Evolutionary conservation across 2,888 invertebrate species (phyloP).

Genomic region (Cyclophora albipunctata): DNA sequence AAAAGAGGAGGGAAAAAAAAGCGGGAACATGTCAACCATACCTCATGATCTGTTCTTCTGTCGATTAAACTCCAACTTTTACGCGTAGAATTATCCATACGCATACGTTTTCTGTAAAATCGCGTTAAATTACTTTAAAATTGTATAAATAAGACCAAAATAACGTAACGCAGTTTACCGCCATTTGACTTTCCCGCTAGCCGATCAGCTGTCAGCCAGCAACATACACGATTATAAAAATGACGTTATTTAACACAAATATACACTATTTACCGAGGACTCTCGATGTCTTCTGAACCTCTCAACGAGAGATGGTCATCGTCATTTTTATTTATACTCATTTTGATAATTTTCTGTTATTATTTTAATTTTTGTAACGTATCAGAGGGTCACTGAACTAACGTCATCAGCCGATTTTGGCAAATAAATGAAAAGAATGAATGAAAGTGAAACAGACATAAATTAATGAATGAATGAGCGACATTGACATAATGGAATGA

Average conservation of each 20-base stretch:
- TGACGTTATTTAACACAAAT: conserved; percentile 19
- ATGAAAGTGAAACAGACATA: conserved; percentile 6
- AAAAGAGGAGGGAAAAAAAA: conserved; percentile 37
- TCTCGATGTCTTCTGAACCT: conserved; percentile 38
- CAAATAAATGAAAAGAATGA: not conserved
- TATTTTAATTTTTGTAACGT: not conserved
- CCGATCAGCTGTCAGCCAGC: conserved; percentile 64
- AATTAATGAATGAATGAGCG: no score
- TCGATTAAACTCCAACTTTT: conserved; percentile 69
- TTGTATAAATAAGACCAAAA: conserved; percentile 5
- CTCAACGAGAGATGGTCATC: conserved; percentile 35
- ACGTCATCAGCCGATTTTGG: conserved; percentile 2
- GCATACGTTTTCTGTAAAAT: conserved; percentile 53
- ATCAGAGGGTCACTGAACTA: conserved; percentile 13
- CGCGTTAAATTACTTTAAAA: conserved; percentile 10
- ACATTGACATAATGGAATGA: no score
- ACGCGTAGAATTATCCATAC: conserved; percentile 41
- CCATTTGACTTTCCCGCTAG: conserved; percentile 66
- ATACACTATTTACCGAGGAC: conserved; percentile 45
- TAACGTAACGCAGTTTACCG: conserved; percentile 38
- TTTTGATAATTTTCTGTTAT: conserved; percentile 23
- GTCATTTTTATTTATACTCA: conserved; percentile 41
- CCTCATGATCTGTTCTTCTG: conserved; percentile 60
- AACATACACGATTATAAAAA: conserved; percentile 20
- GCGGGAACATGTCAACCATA: conserved; percentile 45